phyloP scores from a whole-genome alignment of 2,113 vertebrate genomes.

The Phoenicopterus ruber region DNA sequence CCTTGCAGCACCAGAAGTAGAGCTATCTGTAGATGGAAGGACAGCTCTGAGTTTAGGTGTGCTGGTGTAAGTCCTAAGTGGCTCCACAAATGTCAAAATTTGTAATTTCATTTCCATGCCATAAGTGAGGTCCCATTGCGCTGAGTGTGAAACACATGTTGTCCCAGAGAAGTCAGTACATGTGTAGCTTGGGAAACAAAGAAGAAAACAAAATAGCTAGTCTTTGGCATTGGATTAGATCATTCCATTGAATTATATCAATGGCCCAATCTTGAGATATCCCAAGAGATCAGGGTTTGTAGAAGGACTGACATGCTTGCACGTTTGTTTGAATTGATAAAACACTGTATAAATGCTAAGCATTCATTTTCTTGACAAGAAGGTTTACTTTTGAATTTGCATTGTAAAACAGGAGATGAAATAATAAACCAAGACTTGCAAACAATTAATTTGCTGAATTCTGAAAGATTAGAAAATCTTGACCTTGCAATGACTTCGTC shows the following conservation, averaged over 20 bases:
- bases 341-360: neutral
- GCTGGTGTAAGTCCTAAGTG: neutral
- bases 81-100: neutral
- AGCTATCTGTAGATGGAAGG: neutral
- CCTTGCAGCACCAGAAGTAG: neutral
- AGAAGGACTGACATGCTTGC: neutral
- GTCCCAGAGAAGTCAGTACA: neutral
- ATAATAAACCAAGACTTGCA: neutral
- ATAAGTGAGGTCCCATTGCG: neutral
- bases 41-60: neutral
- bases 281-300: neutral
- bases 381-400: neutral
- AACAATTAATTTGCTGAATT: neutral
- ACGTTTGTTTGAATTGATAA: neutral
- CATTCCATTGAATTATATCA: neutral
- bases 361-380: neutral
- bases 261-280: neutral
- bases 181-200: rapidly evolving
- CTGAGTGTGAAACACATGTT: neutral
- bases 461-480: neutral
- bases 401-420: neutral
- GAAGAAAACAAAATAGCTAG: neutral
- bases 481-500: neutral
- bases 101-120: neutral
- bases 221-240: neutral